A percentile compares a stretch with the other conserved stretches of the same genome.
Conservation (phyloP, 2,113 vertebrate genomes). For the Pseudorectes ferrugineus region DNA sequence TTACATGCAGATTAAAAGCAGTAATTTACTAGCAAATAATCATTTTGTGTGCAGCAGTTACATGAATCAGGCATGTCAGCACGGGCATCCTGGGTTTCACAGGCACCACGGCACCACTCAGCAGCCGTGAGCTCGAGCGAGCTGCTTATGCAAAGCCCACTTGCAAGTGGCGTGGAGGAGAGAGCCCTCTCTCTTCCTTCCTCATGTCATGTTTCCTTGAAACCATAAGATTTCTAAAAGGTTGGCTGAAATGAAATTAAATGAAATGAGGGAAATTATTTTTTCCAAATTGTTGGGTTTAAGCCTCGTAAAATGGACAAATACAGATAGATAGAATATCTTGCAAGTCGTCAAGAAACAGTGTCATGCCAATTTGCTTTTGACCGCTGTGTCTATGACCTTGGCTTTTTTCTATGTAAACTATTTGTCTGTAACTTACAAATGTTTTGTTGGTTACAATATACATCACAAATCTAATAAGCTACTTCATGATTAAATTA, state of each 20-base stretch:
- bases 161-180: fast-evolving
- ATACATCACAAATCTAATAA: not conserved
- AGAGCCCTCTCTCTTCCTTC: not conserved
- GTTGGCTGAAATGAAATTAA: not conserved
- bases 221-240: fast-evolving
- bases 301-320: not conserved
- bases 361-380: not conserved
- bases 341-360: not conserved
- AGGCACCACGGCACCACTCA: fast-evolving
- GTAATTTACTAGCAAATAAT: constrained; percentile 7
- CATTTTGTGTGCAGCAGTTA: not conserved
- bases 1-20: constrained; percentile 27
- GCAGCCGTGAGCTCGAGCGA: fast-evolving
- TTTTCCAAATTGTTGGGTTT: not conserved
- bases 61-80: not conserved
- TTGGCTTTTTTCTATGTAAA: not conserved
- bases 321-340: not conserved
- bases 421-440: not conserved
- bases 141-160: not conserved
- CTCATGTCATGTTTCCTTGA: not conserved
- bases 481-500: not conserved
- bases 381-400: not conserved
- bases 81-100: not conserved
- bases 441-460: not conserved
- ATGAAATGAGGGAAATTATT: not conserved